Evolutionary conservation across 2,888 invertebrate species (phyloP).

Genomic region (Zaprionus bogoriensis): DNA sequence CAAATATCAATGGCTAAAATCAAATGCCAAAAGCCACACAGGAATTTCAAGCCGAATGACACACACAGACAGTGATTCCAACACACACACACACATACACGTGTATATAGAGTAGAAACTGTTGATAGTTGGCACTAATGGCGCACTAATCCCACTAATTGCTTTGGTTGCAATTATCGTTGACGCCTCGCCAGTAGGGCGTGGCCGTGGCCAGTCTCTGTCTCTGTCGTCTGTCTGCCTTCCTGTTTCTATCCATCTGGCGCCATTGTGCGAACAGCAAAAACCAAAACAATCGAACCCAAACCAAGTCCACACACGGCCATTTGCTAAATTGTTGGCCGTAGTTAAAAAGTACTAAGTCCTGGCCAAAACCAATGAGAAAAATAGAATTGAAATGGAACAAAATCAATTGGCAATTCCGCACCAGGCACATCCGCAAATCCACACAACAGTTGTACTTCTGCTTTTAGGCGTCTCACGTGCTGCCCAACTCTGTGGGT

Average conservation of each 20-base stretch:
- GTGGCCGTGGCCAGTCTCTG: constrained; percentile 12
- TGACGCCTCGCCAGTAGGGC: constrained; percentile 45
- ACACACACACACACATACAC: constrained; percentile 16
- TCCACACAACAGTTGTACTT: constrained; percentile 52
- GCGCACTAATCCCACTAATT: constrained; percentile 77
- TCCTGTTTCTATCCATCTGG: constrained; percentile 3
- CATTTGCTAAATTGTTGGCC: constrained; percentile 71
- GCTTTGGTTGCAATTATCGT: constrained; percentile 75
- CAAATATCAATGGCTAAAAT: constrained; percentile 55
- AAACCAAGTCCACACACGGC: constrained; percentile 29
- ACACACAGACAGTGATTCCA: constrained; percentile 4
- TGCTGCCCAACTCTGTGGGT: constrained; percentile 27
- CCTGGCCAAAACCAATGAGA: constrained; percentile 15
- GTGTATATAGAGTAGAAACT: constrained; percentile 22
- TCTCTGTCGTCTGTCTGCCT: not conserved
- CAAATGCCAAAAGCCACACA: constrained; percentile 32
- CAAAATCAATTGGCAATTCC: constrained; percentile 72
- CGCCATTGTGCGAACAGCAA: constrained; percentile 33
- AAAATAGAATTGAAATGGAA: constrained; percentile 13
- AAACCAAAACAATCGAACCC: constrained; percentile 42
- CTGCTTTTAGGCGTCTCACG: constrained; percentile 71
- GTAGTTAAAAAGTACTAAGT: constrained; percentile 46
- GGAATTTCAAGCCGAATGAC: constrained; percentile 15
- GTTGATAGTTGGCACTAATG: constrained; percentile 74
- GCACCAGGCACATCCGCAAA: constrained; percentile 22